Base-by-base conservation (phyloP, 2,113 vertebrate species). In the Thalassoma bifasciatum region DNA sequence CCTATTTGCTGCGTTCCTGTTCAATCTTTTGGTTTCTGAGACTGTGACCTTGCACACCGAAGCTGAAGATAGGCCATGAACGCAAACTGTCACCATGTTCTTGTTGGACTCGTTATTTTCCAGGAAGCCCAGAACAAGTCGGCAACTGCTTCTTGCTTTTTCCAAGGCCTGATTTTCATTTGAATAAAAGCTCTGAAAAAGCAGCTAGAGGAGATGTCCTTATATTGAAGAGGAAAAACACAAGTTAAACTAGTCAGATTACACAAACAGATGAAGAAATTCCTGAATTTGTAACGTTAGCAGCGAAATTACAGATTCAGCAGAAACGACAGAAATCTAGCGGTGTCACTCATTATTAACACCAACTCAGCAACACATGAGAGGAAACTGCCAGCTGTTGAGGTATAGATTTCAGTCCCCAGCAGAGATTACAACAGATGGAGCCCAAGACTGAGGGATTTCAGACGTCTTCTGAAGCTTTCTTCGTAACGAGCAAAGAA, bases 201-300 rank as follows among this genome's bases (percentile, higher is more conserved):
- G 30, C 30, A 30, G 30, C 30, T 6, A 30, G 30, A 30, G 30
- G 30, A 30, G 30, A 30, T 30, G 30, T 6, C 30, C 30, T 30
- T 30, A 30, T 30, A 30, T 30, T 30, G 30, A 30, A 30, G 30
- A 30, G 30, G 3, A 30, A 30, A 30, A 30, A 30, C 30, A 30
- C n/a, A n/a, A n/a, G n/a, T n/a, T n/a, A n/a, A 49, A 42, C 21
- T 16, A 4, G 40, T 71, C 26, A 16, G 11, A 71, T 54, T 36
- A 53, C 61, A 66, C 16, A 22, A 7, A 19, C 21, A 30, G 6
- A 6, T 30, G 3, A 30, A 30, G 30, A 30, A 30, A 30, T 24
- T 23, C 26, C n/a, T 71, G 81, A 58, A 87, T 79, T 62, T 82
- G 71, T 66, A 72, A 66, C 36, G 65, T 37, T 69, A 51, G 47